A percentile compares a stretch with the other conserved stretches of the same genome.
These are phyloP conservation scores for Spicauda simplicius DNA, from an alignment of 2,888 invertebrate species.

Conservation along the genomic window DNA sequence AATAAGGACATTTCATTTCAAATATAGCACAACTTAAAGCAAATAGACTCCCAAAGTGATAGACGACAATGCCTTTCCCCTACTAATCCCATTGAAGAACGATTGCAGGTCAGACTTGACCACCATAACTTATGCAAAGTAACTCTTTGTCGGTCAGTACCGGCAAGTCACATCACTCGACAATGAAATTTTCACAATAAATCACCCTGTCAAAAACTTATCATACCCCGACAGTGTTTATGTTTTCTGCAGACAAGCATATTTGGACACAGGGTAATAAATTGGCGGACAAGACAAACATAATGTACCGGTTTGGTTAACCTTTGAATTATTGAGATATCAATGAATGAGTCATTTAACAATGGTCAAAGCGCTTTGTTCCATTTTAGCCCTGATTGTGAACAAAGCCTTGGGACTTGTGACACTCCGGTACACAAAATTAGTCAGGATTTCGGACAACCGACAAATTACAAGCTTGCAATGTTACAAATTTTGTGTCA, in stretches of 20 bases:
- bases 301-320: slow-evolving; percentile 31
- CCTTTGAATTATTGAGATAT: slow-evolving; percentile 36
- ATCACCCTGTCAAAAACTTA: slow-evolving; percentile 32
- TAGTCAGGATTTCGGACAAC: slow-evolving; percentile 17
- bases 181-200: slow-evolving; percentile 33
- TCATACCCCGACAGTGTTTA: slow-evolving; percentile 30
- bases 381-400: slow-evolving; percentile 12
- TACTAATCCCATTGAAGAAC: slow-evolving; percentile 23
- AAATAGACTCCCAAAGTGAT: too few relatives aligned
- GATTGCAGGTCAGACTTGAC: slow-evolving; percentile 4
- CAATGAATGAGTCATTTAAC: slow-evolving; percentile 34
- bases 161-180: slow-evolving; percentile 26
- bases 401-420: slow-evolving; percentile 7
- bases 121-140: slow-evolving; percentile 26
- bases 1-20: too few relatives aligned
- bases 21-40: too few relatives aligned
- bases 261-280: slow-evolving; percentile 24
- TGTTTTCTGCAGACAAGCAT: slow-evolving; percentile 32
- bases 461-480: slow-evolving; percentile 10
- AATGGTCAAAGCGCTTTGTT: slow-evolving; percentile 9
- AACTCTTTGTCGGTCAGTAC: slow-evolving; percentile 30
- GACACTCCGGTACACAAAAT: background rate
- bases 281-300: slow-evolving; percentile 19
- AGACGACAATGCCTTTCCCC: slow-evolving; percentile 13
- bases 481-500: slow-evolving; percentile 14